A percentile compares a stretch with the other conserved stretches of the same genome.
These are phyloP conservation scores for Trilocha varians DNA, from an alignment of 2,888 invertebrate genomes.

Conservation along the genomic window DNA sequence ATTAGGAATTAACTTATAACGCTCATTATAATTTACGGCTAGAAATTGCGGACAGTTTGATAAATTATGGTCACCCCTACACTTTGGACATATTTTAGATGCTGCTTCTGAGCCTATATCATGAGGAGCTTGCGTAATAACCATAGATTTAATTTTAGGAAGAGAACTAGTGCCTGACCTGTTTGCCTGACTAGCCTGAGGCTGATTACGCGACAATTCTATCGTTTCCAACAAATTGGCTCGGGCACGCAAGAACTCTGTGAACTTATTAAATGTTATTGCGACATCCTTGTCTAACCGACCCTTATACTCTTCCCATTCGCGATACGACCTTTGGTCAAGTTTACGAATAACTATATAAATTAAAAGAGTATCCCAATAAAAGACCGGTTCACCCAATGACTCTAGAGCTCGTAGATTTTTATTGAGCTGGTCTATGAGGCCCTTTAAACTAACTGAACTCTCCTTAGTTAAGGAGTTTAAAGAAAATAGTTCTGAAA, in stretches of 20 bases:
- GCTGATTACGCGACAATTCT: not conserved
- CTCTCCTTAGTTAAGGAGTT: not conserved
- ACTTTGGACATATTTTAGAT: not conserved
- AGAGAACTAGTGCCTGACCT: not conserved
- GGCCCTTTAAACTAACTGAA: not conserved
- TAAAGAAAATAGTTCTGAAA: not conserved
- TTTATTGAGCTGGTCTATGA: constrained; percentile 6
- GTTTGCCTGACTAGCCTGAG: not conserved
- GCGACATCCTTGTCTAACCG: not conserved
- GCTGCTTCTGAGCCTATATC: too few relatives aligned
- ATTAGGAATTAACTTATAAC: not conserved
- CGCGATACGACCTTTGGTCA: constrained; percentile 4
- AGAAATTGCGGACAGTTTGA: not conserved
- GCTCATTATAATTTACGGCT: too few relatives aligned
- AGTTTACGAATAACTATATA: constrained; percentile 7
- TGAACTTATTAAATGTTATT: not conserved
- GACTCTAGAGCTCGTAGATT: constrained; percentile 4
- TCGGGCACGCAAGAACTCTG: not conserved
- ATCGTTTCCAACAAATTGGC: constrained; percentile 1
- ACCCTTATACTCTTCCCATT: constrained; percentile 8
- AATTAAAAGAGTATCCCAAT: constrained; percentile 6
- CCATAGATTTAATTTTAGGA: not conserved
- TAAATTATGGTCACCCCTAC: not conserved
- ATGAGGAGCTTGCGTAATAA: not conserved
- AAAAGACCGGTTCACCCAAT: constrained; percentile 5